Evolutionary conservation across 2,113 vertebrate genomes (phyloP).

Genomic region (Notothenia coriiceps): DNA sequence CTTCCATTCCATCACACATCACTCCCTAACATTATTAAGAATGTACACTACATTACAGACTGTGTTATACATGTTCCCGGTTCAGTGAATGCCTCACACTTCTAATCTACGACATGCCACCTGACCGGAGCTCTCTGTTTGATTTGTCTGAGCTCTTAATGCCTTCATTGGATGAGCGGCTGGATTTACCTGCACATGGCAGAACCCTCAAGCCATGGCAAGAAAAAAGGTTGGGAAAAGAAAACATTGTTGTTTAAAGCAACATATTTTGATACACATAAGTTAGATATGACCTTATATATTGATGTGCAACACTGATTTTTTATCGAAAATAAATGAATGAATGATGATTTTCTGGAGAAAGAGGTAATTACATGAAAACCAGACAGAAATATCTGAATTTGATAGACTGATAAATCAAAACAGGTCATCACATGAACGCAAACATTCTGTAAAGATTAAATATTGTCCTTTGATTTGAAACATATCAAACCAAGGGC

Average conservation of each 20-base stretch:
- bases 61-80: background rate
- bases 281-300: background rate
- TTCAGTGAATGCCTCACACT: conserved; percentile 18
- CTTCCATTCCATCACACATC: background rate
- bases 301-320: background rate
- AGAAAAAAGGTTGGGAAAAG: background rate
- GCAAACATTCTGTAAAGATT: too few species aligned
- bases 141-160: conserved; percentile 75
- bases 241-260: background rate
- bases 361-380: background rate
- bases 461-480: background rate
- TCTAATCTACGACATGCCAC: conserved; percentile 42
- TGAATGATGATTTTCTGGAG: background rate
- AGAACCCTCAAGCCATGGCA: conserved; percentile 27
- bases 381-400: too few species aligned
- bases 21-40: background rate
- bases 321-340: background rate
- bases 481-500: too few species aligned
- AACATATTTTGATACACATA: background rate
- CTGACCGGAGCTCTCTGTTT: conserved; percentile 49
- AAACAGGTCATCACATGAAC: background rate
- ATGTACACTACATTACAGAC: too few species aligned
- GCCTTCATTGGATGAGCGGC: conserved; percentile 73
- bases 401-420: too few species aligned
- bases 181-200: conserved; percentile 71